A percentile compares a stretch with the other conserved stretches of the same genome.
phyloP scores from a whole-genome alignment of 2,797 vertebrate species.

The Tamandua tetradactyla region DNA sequence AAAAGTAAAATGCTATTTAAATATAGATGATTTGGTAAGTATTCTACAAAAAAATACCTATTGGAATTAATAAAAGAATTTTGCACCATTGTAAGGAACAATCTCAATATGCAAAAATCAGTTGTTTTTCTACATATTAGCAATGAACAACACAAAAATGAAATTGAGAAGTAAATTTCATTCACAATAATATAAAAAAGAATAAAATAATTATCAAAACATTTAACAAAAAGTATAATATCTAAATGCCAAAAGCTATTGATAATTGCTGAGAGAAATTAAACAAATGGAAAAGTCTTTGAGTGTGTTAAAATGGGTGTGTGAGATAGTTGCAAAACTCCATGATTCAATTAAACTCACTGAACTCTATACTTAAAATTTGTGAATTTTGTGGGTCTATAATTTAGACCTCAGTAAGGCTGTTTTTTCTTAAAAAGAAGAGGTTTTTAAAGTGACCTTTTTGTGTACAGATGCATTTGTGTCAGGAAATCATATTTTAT shows the following conservation, averaged over 20 bases:
- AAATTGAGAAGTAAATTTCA: background rate
- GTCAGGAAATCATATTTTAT: background rate
- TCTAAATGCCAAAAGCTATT: background rate
- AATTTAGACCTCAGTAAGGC: background rate
- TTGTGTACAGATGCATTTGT: background rate
- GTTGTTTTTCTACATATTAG: background rate
- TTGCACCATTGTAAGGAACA: background rate
- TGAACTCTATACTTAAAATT: background rate
- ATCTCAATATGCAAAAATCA: background rate
- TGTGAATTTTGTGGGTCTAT: background rate
- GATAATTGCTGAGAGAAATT: background rate
- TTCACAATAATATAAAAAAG: background rate
- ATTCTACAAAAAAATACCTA: background rate
- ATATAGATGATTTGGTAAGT: background rate
- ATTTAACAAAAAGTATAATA: background rate
- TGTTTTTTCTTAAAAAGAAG: background rate
- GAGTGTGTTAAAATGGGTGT: slow-evolving; percentile 10
- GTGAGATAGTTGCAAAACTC: background rate
- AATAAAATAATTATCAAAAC: slow-evolving; percentile 11
- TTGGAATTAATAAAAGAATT: background rate
- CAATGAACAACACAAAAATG: background rate
- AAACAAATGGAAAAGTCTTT: background rate
- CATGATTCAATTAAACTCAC: slow-evolving; percentile 25
- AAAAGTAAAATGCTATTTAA: background rate
- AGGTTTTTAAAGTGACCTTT: background rate